These are phyloP conservation scores for Frankliniella fusca DNA, from an alignment of 2,888 invertebrate species.

Conservation along the genomic window DNA sequence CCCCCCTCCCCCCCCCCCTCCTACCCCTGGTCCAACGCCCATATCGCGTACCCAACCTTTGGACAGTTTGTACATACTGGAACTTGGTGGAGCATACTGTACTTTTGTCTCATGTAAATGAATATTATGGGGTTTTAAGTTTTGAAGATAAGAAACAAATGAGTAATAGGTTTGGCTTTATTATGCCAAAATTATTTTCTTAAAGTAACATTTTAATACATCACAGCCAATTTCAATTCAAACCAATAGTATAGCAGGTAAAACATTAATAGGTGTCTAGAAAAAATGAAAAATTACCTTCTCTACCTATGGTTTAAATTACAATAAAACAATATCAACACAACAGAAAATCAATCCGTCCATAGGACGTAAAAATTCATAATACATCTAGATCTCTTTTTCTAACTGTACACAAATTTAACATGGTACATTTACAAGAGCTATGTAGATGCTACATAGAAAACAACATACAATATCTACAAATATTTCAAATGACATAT, in stretches of 20 bases:
- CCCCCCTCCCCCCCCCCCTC: no score
- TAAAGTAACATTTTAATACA: not conserved
- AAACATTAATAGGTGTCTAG: not conserved
- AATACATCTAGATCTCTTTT: not conserved
- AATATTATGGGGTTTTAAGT: not conserved
- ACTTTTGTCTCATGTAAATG: no score
- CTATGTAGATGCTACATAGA: not conserved
- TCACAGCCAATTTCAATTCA: conserved; percentile 14
- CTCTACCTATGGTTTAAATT: not conserved
- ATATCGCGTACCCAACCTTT: not conserved
- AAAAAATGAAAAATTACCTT: not conserved
- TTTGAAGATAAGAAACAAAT: not conserved
- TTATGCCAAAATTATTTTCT: not conserved
- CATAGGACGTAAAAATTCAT: not conserved
- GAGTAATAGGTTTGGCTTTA: not conserved
- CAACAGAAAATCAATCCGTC: conserved; percentile 4
- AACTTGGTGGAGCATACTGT: no score
- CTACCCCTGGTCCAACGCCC: no score
- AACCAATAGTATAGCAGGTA: not conserved
- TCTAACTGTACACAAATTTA: not conserved
- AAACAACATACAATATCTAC: not conserved
- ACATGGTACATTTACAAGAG: not conserved
- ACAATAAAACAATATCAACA: conserved; percentile 1
- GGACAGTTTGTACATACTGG: not conserved
- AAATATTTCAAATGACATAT: not conserved